Percentiles rank a stretch among this genome's conserved stretches.
These are phyloP conservation scores for Deilephila elpenor DNA, from an alignment of 2,888 invertebrate genomes.

Conservation along the genomic window DNA sequence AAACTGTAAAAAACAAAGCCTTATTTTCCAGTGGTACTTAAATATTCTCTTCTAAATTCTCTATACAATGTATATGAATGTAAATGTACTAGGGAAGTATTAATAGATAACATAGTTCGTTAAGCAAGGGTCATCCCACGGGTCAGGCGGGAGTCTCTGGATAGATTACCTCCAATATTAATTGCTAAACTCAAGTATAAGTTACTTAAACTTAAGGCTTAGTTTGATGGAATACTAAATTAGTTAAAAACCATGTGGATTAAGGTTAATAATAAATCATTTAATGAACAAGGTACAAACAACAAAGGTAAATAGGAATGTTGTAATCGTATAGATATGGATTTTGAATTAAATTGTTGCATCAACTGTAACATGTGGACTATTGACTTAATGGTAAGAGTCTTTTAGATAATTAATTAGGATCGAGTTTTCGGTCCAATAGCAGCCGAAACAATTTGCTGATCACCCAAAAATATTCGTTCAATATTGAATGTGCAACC, in stretches of 20 bases:
- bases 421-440: no score
- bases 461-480: no score
- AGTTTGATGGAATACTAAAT: slow-evolving; percentile 28
- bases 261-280: background rate
- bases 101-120: slow-evolving; percentile 61
- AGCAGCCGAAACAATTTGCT: no score
- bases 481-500: no score
- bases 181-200: slow-evolving; percentile 50
- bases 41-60: no score
- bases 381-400: no score
- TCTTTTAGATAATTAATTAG: no score
- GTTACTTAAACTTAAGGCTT: slow-evolving; percentile 7
- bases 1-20: no score
- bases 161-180: slow-evolving; percentile 61
- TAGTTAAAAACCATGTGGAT: slow-evolving; percentile 1
- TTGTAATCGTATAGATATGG: background rate
- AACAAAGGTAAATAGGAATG: background rate
- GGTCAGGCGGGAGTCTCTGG: slow-evolving; percentile 54
- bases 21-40: no score
- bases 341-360: no score
- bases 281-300: background rate
- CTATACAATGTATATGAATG: slow-evolving; percentile 43
- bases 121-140: slow-evolving; percentile 74
- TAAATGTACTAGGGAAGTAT: slow-evolving; percentile 33
- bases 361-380: no score